Conservation (phyloP, 2,797 vertebrate species). For the Eptatretus atami region DNA sequence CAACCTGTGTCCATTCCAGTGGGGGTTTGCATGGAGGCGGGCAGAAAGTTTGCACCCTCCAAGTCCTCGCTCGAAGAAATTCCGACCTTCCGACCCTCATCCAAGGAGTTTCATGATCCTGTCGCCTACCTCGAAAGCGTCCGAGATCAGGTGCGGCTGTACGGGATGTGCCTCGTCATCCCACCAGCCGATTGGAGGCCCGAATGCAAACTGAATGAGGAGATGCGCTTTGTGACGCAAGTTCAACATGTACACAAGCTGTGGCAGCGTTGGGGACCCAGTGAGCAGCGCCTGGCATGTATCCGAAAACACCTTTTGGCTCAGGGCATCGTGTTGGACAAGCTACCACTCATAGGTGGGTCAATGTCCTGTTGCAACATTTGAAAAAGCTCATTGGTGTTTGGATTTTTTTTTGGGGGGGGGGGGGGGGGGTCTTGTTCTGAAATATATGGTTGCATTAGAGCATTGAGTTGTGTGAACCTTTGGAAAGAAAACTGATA, state of each 20-base stretch:
- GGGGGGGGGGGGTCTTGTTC: too few species aligned
- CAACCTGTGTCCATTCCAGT: too few species aligned
- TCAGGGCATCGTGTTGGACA: slow-evolving; percentile 98
- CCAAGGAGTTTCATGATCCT: slow-evolving; percentile 81
- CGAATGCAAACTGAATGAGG: slow-evolving; percentile 89
- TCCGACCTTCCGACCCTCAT: slow-evolving; percentile 38
- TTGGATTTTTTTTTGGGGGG: too few species aligned
- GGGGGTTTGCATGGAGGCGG: too few species aligned
- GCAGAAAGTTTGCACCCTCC: neutral
- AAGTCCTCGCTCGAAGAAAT: slow-evolving; percentile 33
- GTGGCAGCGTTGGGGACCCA: slow-evolving; percentile 89
- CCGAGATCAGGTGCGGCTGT: slow-evolving; percentile 50
- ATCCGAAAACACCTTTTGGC: slow-evolving; percentile 99
- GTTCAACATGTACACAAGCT: slow-evolving; percentile 94
- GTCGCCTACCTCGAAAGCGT: slow-evolving; percentile 69
- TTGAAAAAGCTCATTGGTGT: too few species aligned
- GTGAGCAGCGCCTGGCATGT: slow-evolving; percentile 83
- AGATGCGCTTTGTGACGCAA: slow-evolving; percentile 96
- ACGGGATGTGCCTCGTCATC: slow-evolving; percentile 65
- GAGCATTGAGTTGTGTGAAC: too few species aligned
- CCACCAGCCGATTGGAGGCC: slow-evolving; percentile 84
- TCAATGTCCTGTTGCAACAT: too few species aligned
- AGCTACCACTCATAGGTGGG: slow-evolving; percentile 79
- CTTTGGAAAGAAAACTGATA: too few species aligned
- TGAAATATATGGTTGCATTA: too few species aligned